These are phyloP conservation scores for Galleria mellonella DNA, from an alignment of 1,140 invertebrate species.

Conservation along the genomic window DNA sequence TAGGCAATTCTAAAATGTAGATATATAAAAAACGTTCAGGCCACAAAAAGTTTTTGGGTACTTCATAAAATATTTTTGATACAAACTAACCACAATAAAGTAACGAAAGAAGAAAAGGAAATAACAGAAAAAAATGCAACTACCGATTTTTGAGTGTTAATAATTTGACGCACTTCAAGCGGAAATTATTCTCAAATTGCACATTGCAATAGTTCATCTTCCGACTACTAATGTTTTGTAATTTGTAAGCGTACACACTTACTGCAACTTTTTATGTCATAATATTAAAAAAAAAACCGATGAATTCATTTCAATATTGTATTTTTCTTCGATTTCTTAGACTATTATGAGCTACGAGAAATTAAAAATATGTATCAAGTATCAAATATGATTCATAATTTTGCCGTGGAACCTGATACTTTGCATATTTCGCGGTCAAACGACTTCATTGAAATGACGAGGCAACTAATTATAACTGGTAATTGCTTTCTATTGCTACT, in stretches of 20 bases:
- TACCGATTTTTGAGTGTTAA: slow-evolving; percentile 33
- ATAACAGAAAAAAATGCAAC: slow-evolving; percentile 43
- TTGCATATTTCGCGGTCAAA: slow-evolving; percentile 52
- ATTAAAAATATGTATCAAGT: slow-evolving; percentile 32
- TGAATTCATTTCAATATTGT: too few species aligned
- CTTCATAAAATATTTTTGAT: background rate
- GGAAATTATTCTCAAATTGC: slow-evolving; percentile 71
- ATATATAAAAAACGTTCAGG: slow-evolving; percentile 10
- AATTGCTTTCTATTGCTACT: slow-evolving; percentile 40
- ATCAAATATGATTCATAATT: slow-evolving; percentile 41
- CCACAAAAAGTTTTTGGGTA: slow-evolving; percentile 11
- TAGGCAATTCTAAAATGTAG: slow-evolving; percentile 10
- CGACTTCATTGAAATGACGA: slow-evolving; percentile 23
- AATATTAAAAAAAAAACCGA: too few species aligned
- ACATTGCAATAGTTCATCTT: slow-evolving; percentile 40
- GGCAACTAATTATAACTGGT: slow-evolving; percentile 34
- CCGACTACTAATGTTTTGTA: slow-evolving; percentile 37
- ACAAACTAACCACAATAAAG: slow-evolving; percentile 33
- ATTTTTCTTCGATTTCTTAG: too few species aligned
- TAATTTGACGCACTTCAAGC: slow-evolving; percentile 58
- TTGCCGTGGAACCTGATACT: slow-evolving; percentile 37
- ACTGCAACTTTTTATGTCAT: too few species aligned
- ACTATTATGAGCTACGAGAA: slow-evolving; percentile 2
- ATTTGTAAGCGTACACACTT: background rate
- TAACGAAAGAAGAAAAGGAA: slow-evolving; percentile 37